Conservation (phyloP, 2,113 vertebrate species). For the Turnix velox region DNA sequence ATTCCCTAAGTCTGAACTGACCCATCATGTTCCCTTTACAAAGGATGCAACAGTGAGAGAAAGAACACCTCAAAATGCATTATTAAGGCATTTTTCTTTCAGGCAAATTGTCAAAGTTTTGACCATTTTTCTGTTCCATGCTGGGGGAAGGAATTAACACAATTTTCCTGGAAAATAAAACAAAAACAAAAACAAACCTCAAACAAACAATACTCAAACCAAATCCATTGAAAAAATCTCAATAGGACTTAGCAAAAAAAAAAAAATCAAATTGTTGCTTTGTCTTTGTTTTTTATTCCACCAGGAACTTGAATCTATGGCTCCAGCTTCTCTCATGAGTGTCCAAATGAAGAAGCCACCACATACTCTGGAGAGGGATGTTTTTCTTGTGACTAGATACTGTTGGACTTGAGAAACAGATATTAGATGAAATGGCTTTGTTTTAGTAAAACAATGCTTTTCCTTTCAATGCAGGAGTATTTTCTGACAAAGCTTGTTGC, state of each 20-base stretch:
- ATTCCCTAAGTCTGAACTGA: background rate
- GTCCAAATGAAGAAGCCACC: background rate
- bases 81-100: background rate
- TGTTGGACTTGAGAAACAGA: background rate
- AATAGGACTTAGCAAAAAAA: background rate
- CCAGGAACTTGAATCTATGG: background rate
- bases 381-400: background rate
- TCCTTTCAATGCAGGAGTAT: background rate
- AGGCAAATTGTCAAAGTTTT: background rate
- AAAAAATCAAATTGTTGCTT: background rate
- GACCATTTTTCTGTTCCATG: background rate
- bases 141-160: background rate
- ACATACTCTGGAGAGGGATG: background rate
- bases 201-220: background rate
- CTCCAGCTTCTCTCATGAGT: background rate
- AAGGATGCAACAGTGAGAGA: background rate
- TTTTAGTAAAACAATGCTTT: background rate
- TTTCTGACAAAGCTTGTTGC: background rate
- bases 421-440: background rate
- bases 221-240: background rate
- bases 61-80: background rate
- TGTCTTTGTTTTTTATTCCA: background rate
- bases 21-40: background rate
- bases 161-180: background rate
- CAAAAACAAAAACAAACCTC: accelerated